Percentiles rank a stretch among this genome's conserved stretches.
These are phyloP conservation scores for Chionis minor DNA, from an alignment of 2,113 vertebrate species.

Conservation along the genomic window DNA sequence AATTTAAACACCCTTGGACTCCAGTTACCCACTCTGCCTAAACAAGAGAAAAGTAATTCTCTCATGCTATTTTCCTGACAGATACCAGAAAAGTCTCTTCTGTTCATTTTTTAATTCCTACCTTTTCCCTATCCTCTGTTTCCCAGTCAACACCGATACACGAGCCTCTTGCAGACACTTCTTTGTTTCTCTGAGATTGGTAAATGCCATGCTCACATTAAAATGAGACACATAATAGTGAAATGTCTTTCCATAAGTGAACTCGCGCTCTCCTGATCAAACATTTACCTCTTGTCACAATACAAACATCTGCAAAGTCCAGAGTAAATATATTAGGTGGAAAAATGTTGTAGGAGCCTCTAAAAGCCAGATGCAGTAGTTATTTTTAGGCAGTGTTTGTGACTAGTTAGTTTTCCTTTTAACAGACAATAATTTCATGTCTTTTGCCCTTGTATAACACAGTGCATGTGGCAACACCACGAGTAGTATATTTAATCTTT, in stretches of 20 bases:
- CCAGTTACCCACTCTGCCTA: background rate
- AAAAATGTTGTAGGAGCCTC: background rate
- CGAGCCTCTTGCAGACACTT: background rate
- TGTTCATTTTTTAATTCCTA: background rate
- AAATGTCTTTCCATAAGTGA: background rate
- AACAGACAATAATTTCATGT: background rate
- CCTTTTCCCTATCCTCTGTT: background rate
- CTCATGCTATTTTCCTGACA: background rate
- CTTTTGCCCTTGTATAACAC: background rate
- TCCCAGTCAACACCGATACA: background rate
- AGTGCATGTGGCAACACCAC: background rate
- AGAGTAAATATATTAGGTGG: background rate
- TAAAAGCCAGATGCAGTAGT: background rate
- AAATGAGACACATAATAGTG: background rate
- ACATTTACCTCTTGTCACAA: background rate
- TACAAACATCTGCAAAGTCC: background rate
- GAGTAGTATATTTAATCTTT: background rate
- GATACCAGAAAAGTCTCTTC: background rate
- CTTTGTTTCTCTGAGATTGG: background rate
- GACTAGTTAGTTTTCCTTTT: background rate
- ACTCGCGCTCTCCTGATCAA: background rate
- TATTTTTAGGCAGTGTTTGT: background rate
- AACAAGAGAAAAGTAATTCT: background rate
- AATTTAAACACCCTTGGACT: background rate
- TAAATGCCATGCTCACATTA: background rate